phyloP scores from a whole-genome alignment of 2,888 invertebrate genomes.

The Drosophila eohydei region DNA sequence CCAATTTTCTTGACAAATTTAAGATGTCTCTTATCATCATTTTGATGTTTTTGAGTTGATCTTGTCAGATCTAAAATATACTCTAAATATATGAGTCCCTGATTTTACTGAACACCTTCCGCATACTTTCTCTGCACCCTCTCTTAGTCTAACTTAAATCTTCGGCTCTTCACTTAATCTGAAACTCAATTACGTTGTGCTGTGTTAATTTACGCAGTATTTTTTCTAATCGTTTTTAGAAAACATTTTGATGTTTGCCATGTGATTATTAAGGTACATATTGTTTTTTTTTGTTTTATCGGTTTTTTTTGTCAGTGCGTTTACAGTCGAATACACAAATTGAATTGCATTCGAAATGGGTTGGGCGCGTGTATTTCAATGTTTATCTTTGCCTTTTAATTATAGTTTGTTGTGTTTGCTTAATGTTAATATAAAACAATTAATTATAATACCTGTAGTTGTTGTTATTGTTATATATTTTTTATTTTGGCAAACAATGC shows the following conservation, averaged over 20 bases:
- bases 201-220: background rate
- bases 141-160: too few relatives aligned
- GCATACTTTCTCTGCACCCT: background rate
- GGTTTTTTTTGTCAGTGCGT: constrained; percentile 25
- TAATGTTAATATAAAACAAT: constrained; percentile 65
- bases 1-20: too few relatives aligned
- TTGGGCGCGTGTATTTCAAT: constrained; percentile 37
- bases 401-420: constrained; percentile 65
- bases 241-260: constrained; percentile 47
- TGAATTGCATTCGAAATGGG: constrained; percentile 30
- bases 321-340: constrained; percentile 57
- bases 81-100: background rate
- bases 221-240: constrained; percentile 17
- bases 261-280: constrained; percentile 56
- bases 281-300: constrained; percentile 62
- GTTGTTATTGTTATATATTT: constrained; percentile 3
- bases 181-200: background rate
- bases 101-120: background rate
- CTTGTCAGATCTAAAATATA: too few relatives aligned
- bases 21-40: too few relatives aligned
- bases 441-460: constrained; percentile 50
- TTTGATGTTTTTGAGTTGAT: too few relatives aligned
- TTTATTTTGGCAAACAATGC: constrained; percentile 22
- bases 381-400: constrained; percentile 58
- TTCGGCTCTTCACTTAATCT: background rate